Evolutionary conservation across 2,888 invertebrate species (phyloP), one percentile per base, ranked within the genome.

Genomic region (Beris morrisii): DNA sequence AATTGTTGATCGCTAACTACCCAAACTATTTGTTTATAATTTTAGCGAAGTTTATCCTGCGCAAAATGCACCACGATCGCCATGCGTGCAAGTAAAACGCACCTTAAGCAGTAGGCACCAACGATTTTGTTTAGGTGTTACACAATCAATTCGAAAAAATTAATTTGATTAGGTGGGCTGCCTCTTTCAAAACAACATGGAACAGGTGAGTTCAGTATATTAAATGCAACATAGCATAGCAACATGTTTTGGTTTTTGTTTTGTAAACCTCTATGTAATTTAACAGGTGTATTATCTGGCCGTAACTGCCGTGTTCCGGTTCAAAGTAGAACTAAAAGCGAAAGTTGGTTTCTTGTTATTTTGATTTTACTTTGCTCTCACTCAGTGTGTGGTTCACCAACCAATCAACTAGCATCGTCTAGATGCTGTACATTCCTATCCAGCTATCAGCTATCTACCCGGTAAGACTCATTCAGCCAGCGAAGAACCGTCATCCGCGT

Each of bases 291-390:
- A 44, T 30, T 50, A 54, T 59, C 64, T 64, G 28, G 58, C 31
- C 43, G 32, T 58, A 48, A 50, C 67, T 59, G 64, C 67, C 55
- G 13, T 59, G 58, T 59, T 64, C 67, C 64, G 54, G 67, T 64
- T 64, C 32, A 45, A 22, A 64, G 52, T 65, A 59, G 64, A 67
- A 65, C 59, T 64, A 64, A 67, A 67, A 67, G 67, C 64, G 67
- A 67, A 67, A 67, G 67, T 67, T 64, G 64, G 48, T 67, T 12
- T 58, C 58, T 54, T 64, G 64, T 46, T 57, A 53, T 53, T 28
- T 28, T 22, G 50, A 50, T 28, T 5, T 15, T 28, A 50, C 50
- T 31, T 64, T 54, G 13, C 30, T 30, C 15, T 32, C 13, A 30
- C 28, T 30, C 12, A n/a, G 48, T 48, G 13, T 30, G 31, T 53